Percentiles rank a stretch among this genome's conserved stretches.
Conservation (phyloP, 2,113 vertebrate species). For the Stegastes partitus region DNA sequence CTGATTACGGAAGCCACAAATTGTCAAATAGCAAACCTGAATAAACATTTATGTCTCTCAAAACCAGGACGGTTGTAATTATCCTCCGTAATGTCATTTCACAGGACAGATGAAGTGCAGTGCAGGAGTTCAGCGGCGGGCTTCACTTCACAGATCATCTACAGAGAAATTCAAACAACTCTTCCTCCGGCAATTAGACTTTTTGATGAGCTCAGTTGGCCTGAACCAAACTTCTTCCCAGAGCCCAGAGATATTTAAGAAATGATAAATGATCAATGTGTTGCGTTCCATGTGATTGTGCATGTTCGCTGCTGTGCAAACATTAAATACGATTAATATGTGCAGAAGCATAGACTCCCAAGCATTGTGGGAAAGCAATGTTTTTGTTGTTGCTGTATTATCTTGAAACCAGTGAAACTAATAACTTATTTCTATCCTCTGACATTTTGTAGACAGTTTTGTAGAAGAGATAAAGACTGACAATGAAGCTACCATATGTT, state of each 20-base stretch:
- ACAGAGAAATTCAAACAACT: constrained; percentile 5
- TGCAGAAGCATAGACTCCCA: too few species aligned
- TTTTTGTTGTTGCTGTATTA: too few species aligned
- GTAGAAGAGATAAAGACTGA: too few species aligned
- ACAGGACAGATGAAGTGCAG: constrained; percentile 38
- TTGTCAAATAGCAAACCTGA: constrained; percentile 67
- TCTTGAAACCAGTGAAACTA: too few species aligned
- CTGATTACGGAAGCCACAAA: constrained; percentile 71
- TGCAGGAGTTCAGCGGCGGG: constrained; percentile 31
- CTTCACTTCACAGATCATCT: constrained; percentile 17
- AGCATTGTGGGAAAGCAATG: too few species aligned
- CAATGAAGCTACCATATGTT: too few species aligned
- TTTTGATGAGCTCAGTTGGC: constrained; percentile 23
- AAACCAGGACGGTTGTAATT: constrained; percentile 54
- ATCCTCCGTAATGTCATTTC: constrained; percentile 50
- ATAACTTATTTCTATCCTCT: too few species aligned
- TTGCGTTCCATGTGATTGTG: too few species aligned
- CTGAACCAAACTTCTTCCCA: not conserved
- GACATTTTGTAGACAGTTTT: too few species aligned
- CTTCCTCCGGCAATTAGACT: constrained; percentile 6
- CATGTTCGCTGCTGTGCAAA: too few species aligned
- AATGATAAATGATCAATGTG: too few species aligned
- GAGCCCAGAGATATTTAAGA: not conserved
- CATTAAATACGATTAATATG: not conserved
- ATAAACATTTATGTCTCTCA: constrained; percentile 61